A percentile compares a stretch with the other conserved stretches of the same genome.
Evolutionary conservation across 2,113 vertebrate species (phyloP).

Genomic region (Xiphorhynchus elegans): DNA sequence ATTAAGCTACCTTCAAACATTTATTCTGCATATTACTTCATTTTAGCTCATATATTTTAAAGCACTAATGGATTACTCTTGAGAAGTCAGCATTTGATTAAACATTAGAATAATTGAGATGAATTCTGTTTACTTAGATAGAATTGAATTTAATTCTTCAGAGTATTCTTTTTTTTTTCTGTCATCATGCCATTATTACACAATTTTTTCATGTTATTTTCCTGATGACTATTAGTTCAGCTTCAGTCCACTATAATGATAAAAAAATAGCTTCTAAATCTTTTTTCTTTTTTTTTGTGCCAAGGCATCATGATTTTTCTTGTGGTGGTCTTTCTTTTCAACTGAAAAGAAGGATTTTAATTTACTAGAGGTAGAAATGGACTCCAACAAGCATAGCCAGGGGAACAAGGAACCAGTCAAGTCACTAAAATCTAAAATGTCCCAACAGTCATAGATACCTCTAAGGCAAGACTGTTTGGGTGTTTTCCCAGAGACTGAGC

Average conservation of each 20-base stretch:
- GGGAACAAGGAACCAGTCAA: neutral
- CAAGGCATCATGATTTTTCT: neutral
- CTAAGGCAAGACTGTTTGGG: neutral
- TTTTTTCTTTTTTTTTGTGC: neutral
- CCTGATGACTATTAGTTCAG: neutral
- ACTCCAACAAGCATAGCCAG: neutral
- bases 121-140: neutral
- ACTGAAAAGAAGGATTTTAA: neutral
- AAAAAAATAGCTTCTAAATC: neutral
- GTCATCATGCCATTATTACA: neutral
- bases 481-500: neutral
- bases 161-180: neutral
- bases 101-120: neutral
- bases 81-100: neutral
- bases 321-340: neutral
- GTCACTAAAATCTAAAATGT: neutral
- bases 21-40: neutral
- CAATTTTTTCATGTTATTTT: neutral
- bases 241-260: neutral
- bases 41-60: neutral
- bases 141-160: neutral
- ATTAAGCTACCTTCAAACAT: neutral
- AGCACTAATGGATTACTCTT: neutral
- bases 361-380: neutral
- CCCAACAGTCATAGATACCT: rapidly evolving